These are phyloP conservation scores for Phenganax marumi DNA, from an alignment of 92 coral and sea anemone species.

Conservation along the genomic window DNA sequence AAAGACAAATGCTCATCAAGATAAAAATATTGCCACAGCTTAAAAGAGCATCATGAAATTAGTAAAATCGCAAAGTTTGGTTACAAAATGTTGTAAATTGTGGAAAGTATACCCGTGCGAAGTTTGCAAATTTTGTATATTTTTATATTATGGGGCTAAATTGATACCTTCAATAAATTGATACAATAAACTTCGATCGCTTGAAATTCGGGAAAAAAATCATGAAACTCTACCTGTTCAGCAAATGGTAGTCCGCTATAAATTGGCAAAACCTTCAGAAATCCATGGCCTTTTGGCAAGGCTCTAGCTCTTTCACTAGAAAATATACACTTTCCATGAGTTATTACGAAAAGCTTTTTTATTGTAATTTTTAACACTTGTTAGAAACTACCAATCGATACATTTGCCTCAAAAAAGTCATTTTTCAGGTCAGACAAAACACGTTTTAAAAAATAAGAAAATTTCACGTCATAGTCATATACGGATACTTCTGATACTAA, in stretches of 20 bases:
- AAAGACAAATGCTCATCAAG: neutral
- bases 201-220: neutral
- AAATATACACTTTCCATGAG: neutral
- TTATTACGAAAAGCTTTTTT: neutral
- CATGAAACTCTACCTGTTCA: slow-evolving; percentile 68
- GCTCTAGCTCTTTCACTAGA: slow-evolving; percentile 82
- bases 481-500: neutral
- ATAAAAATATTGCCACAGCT: neutral
- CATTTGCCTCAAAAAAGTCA: too few species aligned
- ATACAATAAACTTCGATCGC: too few species aligned
- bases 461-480: neutral
- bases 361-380: neutral
- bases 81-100: too few species aligned
- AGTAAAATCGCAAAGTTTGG: too few species aligned
- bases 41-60: too few species aligned
- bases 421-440: too few species aligned
- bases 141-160: too few species aligned
- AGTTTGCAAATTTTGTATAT: neutral
- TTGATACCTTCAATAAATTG: too few species aligned
- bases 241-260: slow-evolving; percentile 95
- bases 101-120: too few species aligned
- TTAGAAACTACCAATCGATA: neutral
- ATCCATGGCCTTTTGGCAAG: slow-evolving; percentile 85
- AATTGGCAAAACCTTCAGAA: slow-evolving; percentile 91
- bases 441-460: neutral